Percentiles rank a stretch among this genome's conserved stretches.
phyloP scores from a whole-genome alignment of 2,797 vertebrate species.

The Taeniopygia guttata region DNA sequence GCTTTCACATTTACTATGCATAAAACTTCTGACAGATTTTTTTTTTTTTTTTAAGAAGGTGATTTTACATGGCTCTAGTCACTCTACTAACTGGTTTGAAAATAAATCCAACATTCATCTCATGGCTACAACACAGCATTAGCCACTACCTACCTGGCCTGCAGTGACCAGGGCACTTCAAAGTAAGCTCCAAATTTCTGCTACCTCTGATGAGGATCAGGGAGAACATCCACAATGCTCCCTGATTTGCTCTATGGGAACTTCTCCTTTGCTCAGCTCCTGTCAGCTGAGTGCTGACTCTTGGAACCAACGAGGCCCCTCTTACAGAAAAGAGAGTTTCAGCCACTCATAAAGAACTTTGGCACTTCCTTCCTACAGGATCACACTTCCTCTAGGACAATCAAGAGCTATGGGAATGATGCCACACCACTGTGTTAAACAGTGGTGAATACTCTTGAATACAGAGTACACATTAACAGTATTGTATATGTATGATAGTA shows the following conservation, averaged over 20 bases:
- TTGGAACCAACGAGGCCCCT: background rate
- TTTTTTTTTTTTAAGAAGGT: background rate
- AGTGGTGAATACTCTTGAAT: background rate
- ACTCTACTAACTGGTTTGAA: background rate
- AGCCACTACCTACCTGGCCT: background rate
- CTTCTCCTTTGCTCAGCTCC: background rate
- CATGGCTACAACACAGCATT: background rate
- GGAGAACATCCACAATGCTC: background rate
- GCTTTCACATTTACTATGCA: constrained; percentile 21
- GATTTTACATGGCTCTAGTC: background rate
- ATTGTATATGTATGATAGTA: fast-evolving
- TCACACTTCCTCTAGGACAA: background rate
- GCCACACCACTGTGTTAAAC: background rate
- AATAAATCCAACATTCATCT: background rate
- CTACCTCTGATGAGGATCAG: fast-evolving
- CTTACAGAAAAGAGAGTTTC: background rate
- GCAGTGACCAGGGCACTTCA: background rate
- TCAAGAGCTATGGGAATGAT: background rate
- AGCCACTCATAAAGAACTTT: background rate
- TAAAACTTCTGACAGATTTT: background rate
- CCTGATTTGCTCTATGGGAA: background rate
- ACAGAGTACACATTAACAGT: background rate
- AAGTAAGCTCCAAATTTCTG: background rate
- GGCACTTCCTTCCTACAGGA: background rate
- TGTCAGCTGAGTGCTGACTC: background rate